Evolutionary conservation across 2,888 invertebrate genomes (phyloP).

Genomic region (Lucinisca nassula): DNA sequence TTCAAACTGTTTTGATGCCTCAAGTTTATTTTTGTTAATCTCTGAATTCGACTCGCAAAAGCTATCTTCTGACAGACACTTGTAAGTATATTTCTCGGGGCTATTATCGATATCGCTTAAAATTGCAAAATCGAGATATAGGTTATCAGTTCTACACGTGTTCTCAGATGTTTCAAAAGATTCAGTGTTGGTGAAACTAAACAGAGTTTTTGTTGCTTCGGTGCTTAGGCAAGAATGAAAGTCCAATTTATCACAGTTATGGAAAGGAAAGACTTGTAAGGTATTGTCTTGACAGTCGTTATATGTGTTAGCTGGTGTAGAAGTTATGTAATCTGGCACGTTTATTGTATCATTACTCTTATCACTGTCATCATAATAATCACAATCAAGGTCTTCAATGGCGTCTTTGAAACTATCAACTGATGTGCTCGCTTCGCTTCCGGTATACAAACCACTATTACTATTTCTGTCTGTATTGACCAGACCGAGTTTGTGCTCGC

Average conservation of each 20-base stretch:
- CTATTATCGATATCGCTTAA: background rate
- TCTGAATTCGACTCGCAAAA: background rate
- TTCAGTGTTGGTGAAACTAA: background rate
- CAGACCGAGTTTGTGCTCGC: background rate
- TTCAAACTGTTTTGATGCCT: background rate
- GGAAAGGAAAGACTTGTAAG: background rate
- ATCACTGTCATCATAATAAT: background rate
- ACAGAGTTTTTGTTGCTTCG: background rate
- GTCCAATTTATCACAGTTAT: background rate
- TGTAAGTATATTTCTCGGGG: background rate
- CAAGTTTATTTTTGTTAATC: background rate
- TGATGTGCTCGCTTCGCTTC: constrained; percentile 37
- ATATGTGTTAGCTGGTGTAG: no score
- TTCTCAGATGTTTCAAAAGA: background rate
- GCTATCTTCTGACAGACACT: background rate
- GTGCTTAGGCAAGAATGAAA: background rate
- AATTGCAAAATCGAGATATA: background rate
- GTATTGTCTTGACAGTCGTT: no score
- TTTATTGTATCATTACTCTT: no score
- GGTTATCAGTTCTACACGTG: background rate
- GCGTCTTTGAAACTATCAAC: constrained; percentile 70
- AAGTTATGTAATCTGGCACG: no score
- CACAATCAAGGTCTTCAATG: constrained; percentile 57
- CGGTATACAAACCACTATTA: background rate
- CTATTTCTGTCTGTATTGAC: background rate